Base-by-base conservation (phyloP, 2,797 vertebrate genomes). In the Fringilla coelebs region DNA sequence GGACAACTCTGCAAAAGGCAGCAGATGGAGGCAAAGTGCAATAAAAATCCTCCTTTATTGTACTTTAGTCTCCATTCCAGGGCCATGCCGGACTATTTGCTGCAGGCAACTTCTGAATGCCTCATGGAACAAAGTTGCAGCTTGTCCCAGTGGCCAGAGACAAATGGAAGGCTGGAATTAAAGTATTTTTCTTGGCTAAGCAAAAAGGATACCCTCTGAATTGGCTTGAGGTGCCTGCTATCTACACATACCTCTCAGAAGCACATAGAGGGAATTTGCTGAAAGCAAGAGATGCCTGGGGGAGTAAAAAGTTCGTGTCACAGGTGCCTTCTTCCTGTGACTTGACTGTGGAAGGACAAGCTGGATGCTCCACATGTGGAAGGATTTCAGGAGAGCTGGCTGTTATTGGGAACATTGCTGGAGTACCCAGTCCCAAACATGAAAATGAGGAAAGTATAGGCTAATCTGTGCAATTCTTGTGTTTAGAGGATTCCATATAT, bases 21-120 rank as follows among this genome's bases (percentile, higher is more conserved):
- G 75, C 61, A 87, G 90, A 45, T 57, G 75, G 49, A 74, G 25
- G 57, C 45, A 75, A 88, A 82, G 28, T 63, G 57, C 71, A 92
- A 55, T 63, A 58, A 71, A 71, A 77, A 61, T 48, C 19, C 32
- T 11, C 2, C 28, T n/a, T 16, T 7, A 3, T 15, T 54, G 32
- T 41, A 10, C 18, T 76, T 17, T 4, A 17, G 16, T n/a, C 34
- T 77, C 41, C 46, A 82, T n/a, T 52, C 65, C 29, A 29, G 48
- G 31, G 45, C 14, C 49, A 67, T 46, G 21, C 36, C 32, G 48
- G 48, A 25, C 34, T 73, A 12, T 57, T 82, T 6, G 7, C 19
- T 68, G 58, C 36, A 90, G 75, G 54, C 73, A 65, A 7, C 10
- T 68, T 57, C 51, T 63, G 21, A 21, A 48, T 34, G 49, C 24